Evolutionary conservation across 2,888 invertebrate genomes (phyloP).

Genomic region (Pterostichus niger): DNA sequence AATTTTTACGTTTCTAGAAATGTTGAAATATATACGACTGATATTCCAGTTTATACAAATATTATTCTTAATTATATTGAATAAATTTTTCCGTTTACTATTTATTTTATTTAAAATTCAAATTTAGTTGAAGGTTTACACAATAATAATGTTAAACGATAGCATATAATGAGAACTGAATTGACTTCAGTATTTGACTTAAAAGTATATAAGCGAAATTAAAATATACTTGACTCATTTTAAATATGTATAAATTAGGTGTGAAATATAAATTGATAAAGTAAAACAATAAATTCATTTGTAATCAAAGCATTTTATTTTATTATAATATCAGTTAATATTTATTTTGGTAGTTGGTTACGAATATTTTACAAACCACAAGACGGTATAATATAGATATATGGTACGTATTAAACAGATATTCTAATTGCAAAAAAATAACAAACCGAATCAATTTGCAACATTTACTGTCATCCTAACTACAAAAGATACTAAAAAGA

Average conservation of each 20-base stretch:
- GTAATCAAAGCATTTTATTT: constrained; percentile 21
- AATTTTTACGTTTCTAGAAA: neutral
- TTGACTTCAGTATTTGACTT: too few species aligned
- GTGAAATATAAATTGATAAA: constrained; percentile 28
- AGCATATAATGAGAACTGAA: too few species aligned
- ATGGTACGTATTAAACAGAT: constrained; percentile 52
- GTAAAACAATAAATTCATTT: constrained; percentile 2
- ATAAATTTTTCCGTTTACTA: constrained; percentile 38
- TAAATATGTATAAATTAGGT: constrained; percentile 18
- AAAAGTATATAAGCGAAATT: neutral
- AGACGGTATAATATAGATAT: constrained; percentile 12
- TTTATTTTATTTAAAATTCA: constrained; percentile 12
- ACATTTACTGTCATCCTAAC: constrained; percentile 89
- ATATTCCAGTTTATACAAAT: too few species aligned
- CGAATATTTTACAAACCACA: constrained; percentile 54
- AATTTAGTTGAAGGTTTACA: neutral
- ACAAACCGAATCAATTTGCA: constrained; percentile 68
- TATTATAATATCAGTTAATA: constrained; percentile 11
- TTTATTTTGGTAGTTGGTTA: constrained; percentile 23
- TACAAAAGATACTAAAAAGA: constrained; percentile 89
- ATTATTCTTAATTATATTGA: neutral
- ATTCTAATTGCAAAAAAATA: constrained; percentile 33
- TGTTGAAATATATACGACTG: too few species aligned
- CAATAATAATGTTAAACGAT: constrained; percentile 8
- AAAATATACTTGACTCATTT: neutral